Evolutionary conservation across 1,140 invertebrate species (phyloP), one percentile per base, ranked within the genome.

Genomic region (Solen grandis): DNA sequence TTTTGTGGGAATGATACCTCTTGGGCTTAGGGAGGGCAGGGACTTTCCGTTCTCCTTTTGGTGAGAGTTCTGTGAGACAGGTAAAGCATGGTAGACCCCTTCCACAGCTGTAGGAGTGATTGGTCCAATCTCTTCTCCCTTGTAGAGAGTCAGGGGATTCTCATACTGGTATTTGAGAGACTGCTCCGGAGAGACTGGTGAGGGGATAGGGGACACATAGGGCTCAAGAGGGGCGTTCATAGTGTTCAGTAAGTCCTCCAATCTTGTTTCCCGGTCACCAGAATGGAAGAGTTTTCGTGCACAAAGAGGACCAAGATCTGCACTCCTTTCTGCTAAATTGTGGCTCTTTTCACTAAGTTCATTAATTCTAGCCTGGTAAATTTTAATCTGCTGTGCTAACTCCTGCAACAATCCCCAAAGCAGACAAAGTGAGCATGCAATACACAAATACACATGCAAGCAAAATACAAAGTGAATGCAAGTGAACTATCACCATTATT

Each of bases 361-460:
- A 80, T 81, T 85, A 25, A 92, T 86, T 82, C 81, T 88, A 50
- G 82, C 85, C 59, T 91, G 88, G 84, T 90, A 90, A 13, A 74
- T 72, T 85, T 89, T 88, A 62, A 92, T 92, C 78, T 92, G 87
- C 52, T 84, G 87, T 57, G 88, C 87, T 82, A 92, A 84, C 57
- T 81, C 90, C 92, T 92, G 87, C 86, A 88, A 89, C 59, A 60
- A 82, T 33, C 50, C 41, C 74, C 74, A 52, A 68, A 76, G 62
- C 50, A 66, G 1, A 27, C 22, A 77, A 31, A 66, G 46, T 36
- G 62, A 59, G 33, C 70, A 66, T 33, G 14, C 2, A 54, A 54
- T 33, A 55, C 38, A 46, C 72, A 76, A n/a, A 46, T n/a, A 62
- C 16, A 4, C 8, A 62, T 29, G 59, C 68, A 70, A 70, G 27